Base-by-base conservation (phyloP, 2,888 invertebrate genomes). In the Schrankia costaestrigalis region DNA sequence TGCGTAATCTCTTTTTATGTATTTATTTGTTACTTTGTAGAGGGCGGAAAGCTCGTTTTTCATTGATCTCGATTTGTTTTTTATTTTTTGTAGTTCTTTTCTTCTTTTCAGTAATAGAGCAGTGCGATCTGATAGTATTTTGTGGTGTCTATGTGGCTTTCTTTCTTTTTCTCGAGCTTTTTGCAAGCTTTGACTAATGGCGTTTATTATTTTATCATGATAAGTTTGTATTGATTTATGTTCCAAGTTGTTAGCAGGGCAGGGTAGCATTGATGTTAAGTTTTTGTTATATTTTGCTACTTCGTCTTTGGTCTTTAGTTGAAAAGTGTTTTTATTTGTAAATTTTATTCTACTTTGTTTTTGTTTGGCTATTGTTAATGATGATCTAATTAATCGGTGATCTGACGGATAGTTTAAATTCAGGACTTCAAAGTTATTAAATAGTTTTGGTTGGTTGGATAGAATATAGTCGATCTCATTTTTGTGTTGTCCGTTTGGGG, bases 51-150 rank as follows among this genome's bases (percentile, higher is more conserved):
- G n/a, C n/a, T n/a, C n/a, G n/a, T n/a, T n/a, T n/a, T n/a, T n/a
- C 12, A 13, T 25, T 3, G 24, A n/a, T 12, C 24, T 11, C 2
- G 12, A 5, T 13, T 25, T 25, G 7, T 11, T 2, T 25, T 25
- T 25, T 3, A 7, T 25, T 25, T 13, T 26, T 14, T 26, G 26
- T 14, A 14, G 9, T 26, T 14, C 15, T 26, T 15, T 3, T 26
- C 26, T 13, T 14, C 14, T 14, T 4, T 9, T 2, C 11, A 23
- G 3, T 10, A 23, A 5, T 18, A 14, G 27, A 27, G 3, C 8
- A 5, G 41, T 42, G 1, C 15, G 21, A 8, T 31, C 29, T 21
- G 35, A 31, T n/a, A 37, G 9, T 10, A 28, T 26, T 37, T 34
- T 31, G 14, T 31, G 26, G 3, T 8, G 2, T 7, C 14, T 36